Percentiles rank a stretch among this genome's conserved stretches.
These are phyloP conservation scores for Leptosomus discolor DNA, from an alignment of 2,113 vertebrate species.

Conservation along the genomic window DNA sequence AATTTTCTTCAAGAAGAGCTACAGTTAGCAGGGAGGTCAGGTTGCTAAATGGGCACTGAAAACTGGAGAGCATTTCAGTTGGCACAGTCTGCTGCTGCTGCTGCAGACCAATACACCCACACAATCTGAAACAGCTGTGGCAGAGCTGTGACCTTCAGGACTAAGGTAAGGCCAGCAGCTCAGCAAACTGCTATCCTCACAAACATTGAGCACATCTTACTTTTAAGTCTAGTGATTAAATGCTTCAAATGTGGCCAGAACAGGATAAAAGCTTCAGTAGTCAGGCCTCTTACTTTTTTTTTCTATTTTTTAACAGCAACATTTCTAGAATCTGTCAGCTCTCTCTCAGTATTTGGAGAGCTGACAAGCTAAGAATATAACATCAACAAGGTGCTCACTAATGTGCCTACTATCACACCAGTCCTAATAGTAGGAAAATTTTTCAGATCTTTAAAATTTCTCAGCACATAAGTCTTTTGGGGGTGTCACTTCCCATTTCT, in stretches of 20 bases:
- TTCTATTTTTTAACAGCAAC: neutral
- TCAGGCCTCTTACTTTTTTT: neutral
- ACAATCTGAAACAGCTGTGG: neutral
- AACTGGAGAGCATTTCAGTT: neutral
- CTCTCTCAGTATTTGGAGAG: neutral
- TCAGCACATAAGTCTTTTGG: neutral
- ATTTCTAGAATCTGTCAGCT: neutral
- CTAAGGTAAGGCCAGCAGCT: neutral
- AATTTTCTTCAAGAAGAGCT: neutral
- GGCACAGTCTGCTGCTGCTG: neutral
- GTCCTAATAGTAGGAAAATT: neutral
- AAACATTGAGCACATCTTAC: neutral
- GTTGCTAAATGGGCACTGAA: neutral
- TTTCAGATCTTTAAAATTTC: neutral
- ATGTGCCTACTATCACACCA: neutral
- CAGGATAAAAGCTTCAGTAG: neutral
- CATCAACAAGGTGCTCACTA: neutral
- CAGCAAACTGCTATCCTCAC: neutral
- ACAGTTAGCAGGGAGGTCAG: neutral
- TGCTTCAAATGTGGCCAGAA: neutral
- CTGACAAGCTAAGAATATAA: neutral
- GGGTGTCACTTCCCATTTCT: neutral
- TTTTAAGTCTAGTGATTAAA: neutral
- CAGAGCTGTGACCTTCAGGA: accelerated
- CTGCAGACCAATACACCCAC: neutral